Evolutionary conservation across 2,797 vertebrate genomes (phyloP).

Genomic region (Pseudochromis fuscus): DNA sequence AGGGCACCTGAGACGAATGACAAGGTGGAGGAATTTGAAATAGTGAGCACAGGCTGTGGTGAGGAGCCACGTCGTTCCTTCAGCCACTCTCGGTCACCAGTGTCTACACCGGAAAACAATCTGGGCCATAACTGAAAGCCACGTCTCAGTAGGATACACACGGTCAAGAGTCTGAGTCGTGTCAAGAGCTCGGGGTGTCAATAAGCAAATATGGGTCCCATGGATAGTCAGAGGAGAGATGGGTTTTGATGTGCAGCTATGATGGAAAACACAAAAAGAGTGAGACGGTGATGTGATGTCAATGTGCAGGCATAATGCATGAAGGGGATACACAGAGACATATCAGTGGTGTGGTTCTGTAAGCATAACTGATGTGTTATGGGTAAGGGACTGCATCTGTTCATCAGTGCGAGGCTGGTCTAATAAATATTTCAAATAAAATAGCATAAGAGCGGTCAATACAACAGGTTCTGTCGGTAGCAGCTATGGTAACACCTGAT

Average conservation of each 20-base stretch:
- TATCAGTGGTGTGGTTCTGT: slow-evolving; percentile 35
- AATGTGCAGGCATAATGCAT: slow-evolving; percentile 33
- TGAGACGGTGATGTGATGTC: slow-evolving; percentile 40
- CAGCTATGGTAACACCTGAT: slow-evolving; percentile 35
- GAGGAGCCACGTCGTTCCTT: slow-evolving; percentile 26
- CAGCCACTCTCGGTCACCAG: slow-evolving; percentile 29
- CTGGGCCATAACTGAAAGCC: slow-evolving; percentile 45
- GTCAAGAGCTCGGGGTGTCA: slow-evolving; percentile 47
- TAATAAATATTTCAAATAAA: slow-evolving; percentile 76
- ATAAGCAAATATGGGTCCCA: slow-evolving; percentile 51
- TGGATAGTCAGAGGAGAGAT: slow-evolving; percentile 33
- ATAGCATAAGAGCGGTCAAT: slow-evolving; percentile 63
- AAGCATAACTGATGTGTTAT: slow-evolving; percentile 52
- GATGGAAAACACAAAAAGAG: slow-evolving; percentile 21
- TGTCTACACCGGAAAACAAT: slow-evolving; percentile 40
- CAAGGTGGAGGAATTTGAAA: slow-evolving; percentile 58
- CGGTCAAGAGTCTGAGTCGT: slow-evolving; percentile 41
- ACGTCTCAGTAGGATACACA: slow-evolving; percentile 26
- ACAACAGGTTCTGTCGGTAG: slow-evolving; percentile 57
- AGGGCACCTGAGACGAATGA: slow-evolving; percentile 70
- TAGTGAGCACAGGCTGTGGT: slow-evolving; percentile 41
- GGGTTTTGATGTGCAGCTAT: slow-evolving; percentile 34
- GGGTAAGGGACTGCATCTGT: slow-evolving; percentile 52
- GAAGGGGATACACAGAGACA: slow-evolving; percentile 20
- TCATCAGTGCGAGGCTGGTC: slow-evolving; percentile 50